Evolutionary conservation across 2,113 vertebrate genomes (phyloP).

Genomic region (Prolemur simus): DNA sequence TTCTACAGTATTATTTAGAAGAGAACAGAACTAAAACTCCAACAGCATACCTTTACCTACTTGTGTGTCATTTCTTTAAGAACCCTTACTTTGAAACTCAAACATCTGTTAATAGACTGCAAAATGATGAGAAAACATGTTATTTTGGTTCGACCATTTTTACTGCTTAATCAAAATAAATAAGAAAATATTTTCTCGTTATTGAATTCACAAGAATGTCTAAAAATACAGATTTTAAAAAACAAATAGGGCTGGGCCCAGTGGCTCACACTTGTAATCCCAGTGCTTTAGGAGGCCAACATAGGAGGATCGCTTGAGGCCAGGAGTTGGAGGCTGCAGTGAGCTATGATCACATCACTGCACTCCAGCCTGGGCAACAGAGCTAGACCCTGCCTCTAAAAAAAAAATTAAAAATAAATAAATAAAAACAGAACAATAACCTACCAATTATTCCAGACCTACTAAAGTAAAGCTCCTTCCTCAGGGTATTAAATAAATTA

Average conservation of each 20-base stretch:
- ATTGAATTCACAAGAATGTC: background rate
- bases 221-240: background rate
- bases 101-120: background rate
- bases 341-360: no score
- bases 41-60: background rate
- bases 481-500: background rate
- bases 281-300: no score
- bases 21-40: background rate
- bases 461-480: background rate
- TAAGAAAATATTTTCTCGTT: background rate
- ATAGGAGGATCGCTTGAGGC: no score
- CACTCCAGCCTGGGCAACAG: no score
- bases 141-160: background rate
- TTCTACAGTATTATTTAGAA: background rate
- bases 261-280: no score
- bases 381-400: no score
- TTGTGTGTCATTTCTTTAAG: background rate
- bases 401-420: background rate
- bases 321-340: no score
- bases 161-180: background rate
- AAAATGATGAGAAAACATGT: constrained; percentile 8
- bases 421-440: background rate
- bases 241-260: background rate
- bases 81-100: background rate
- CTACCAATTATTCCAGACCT: background rate